Evolutionary conservation across 2,888 invertebrate species (phyloP).

Genomic region (Brachypalpus laphriformis): DNA sequence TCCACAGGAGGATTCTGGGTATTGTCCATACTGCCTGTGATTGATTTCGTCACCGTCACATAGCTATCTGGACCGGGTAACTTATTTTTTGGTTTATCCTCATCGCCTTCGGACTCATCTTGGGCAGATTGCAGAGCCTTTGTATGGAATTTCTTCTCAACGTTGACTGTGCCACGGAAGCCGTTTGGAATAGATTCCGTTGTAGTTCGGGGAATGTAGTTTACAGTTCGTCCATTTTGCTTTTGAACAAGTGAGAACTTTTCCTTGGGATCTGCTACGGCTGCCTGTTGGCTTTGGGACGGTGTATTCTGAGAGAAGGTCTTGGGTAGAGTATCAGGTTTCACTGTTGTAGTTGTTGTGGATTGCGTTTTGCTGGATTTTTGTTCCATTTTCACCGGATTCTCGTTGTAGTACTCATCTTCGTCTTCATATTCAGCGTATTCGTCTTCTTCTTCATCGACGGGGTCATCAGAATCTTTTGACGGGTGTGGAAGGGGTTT

Average conservation of each 20-base stretch:
- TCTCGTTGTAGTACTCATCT: slow-evolving; percentile 85
- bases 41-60: slow-evolving; percentile 91
- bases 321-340: slow-evolving; percentile 65
- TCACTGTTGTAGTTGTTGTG: slow-evolving; percentile 77
- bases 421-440: slow-evolving; percentile 84
- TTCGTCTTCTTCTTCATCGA: slow-evolving; percentile 85
- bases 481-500: slow-evolving; percentile 53
- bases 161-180: slow-evolving; percentile 82
- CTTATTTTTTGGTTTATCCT: slow-evolving; percentile 77
- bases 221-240: slow-evolving; percentile 80
- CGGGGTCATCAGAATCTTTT: slow-evolving; percentile 82
- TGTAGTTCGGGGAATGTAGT: slow-evolving; percentile 77
- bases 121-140: slow-evolving; percentile 79
- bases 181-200: slow-evolving; percentile 81
- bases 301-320: slow-evolving; percentile 79
- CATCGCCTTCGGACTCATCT: slow-evolving; percentile 75
- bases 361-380: slow-evolving; percentile 74
- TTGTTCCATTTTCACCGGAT: slow-evolving; percentile 79
- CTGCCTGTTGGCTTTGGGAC: slow-evolving; percentile 79
- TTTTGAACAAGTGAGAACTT: slow-evolving; percentile 80
- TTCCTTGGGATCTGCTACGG: slow-evolving; percentile 76
- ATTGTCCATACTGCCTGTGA: slow-evolving; percentile 88
- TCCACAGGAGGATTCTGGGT: slow-evolving; percentile 85
- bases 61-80: slow-evolving; percentile 85
- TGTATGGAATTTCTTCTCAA: slow-evolving; percentile 82